Conservation (phyloP, 2,797 vertebrate genomes). For the Aratinga solstitialis region DNA sequence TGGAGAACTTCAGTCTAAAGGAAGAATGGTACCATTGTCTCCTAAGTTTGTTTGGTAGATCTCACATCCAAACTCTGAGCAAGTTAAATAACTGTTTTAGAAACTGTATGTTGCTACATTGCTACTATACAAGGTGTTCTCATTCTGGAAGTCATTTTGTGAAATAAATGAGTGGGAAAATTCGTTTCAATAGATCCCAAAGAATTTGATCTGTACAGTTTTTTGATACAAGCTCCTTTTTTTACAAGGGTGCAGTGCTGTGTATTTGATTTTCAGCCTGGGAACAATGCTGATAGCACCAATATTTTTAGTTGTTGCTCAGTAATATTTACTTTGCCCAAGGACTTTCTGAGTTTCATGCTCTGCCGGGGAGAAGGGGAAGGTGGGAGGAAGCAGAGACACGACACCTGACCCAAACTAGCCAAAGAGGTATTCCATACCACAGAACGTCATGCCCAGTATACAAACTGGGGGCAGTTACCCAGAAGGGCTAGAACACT, state of each 20-base stretch:
- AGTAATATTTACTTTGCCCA: too few species aligned
- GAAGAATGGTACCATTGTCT: background rate
- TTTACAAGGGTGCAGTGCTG: background rate
- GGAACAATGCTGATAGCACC: too few species aligned
- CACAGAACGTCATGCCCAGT: too few species aligned
- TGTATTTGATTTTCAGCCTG: too few species aligned
- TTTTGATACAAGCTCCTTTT: background rate
- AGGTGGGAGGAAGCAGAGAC: too few species aligned
- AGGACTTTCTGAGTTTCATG: too few species aligned
- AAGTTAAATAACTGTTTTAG: background rate
- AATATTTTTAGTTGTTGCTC: too few species aligned
- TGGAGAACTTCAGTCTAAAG: background rate
- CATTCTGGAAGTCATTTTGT: background rate
- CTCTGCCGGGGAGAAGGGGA: too few species aligned
- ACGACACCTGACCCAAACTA: too few species aligned
- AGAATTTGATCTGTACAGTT: background rate
- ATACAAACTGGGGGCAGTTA: too few species aligned
- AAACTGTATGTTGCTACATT: background rate
- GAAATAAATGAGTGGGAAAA: background rate
- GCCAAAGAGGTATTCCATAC: too few species aligned
- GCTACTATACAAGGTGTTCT: background rate
- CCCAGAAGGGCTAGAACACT: too few species aligned
- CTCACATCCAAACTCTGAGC: background rate
- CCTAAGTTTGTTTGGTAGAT: background rate
- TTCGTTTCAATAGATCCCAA: background rate